Conservation (phyloP, 2,797 vertebrate genomes). For the Chrysocyon brachyurus region DNA sequence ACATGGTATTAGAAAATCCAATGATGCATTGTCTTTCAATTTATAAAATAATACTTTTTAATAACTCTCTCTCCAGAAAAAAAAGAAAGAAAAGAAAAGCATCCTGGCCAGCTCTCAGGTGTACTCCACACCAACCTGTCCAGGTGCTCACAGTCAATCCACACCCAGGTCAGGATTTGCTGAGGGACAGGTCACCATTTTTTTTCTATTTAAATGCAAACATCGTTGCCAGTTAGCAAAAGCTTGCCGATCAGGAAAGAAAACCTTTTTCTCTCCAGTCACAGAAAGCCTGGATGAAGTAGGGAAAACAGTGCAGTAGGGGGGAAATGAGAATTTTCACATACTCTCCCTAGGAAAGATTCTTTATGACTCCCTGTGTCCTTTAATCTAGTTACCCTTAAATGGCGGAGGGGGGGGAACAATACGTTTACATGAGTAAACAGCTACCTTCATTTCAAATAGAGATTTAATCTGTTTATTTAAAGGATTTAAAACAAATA, state of each 20-base stretch:
- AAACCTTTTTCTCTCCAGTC: background rate
- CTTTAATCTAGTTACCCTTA: conserved; percentile 86
- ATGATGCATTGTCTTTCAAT: conserved; percentile 69
- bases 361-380: conserved; percentile 56
- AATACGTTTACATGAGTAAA: conserved; percentile 84
- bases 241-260: background rate
- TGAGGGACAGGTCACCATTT: background rate
- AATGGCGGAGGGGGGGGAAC: conserved; percentile 68
- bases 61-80: conserved; percentile 76
- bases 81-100: conserved; percentile 66
- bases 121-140: background rate
- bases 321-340: background rate
- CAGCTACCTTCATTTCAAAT: conserved; percentile 84
- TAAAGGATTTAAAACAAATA: conserved; percentile 86
- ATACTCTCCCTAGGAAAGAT: background rate
- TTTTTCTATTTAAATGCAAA: background rate
- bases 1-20: conserved; percentile 78
- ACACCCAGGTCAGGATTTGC: background rate
- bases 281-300: background rate
- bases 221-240: background rate
- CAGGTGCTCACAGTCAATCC: background rate
- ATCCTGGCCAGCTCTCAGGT: conserved; percentile 74
- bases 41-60: conserved; percentile 82
- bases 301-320: rapidly evolving
- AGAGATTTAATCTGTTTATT: conserved; percentile 86